phyloP scores from a whole-genome alignment of 2,113 vertebrate genomes.

The Trogon melanurus region DNA sequence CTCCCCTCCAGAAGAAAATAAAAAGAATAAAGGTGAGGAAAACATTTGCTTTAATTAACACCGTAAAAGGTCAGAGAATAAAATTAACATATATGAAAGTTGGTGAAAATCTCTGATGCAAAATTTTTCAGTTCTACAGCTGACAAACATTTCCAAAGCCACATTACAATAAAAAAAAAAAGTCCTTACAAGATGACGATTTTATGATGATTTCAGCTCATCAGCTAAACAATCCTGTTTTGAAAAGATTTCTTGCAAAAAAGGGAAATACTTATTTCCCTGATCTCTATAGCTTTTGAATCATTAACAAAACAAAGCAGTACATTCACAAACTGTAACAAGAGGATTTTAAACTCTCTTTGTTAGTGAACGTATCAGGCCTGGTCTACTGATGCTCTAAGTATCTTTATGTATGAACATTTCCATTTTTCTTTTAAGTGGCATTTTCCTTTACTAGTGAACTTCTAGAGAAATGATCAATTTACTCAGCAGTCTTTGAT shows the following conservation, averaged over 20 bases:
- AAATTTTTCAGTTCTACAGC: neutral
- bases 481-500: neutral
- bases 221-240: neutral
- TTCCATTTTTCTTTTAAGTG: neutral
- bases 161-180: neutral
- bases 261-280: neutral
- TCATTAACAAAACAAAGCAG: neutral
- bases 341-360: neutral
- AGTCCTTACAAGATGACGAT: neutral
- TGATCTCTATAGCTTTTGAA: neutral
- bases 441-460: neutral
- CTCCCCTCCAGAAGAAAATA: neutral
- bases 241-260: neutral
- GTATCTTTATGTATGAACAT: neutral
- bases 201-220: neutral
- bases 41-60: neutral
- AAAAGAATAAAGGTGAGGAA: neutral
- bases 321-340: neutral
- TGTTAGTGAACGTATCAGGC: neutral
- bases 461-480: neutral
- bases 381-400: neutral
- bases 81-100: neutral
- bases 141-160: neutral
- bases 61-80: neutral
- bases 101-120: neutral